Evolutionary conservation across 2,797 vertebrate species (phyloP).

Genomic region (Discoglossus pictus): DNA sequence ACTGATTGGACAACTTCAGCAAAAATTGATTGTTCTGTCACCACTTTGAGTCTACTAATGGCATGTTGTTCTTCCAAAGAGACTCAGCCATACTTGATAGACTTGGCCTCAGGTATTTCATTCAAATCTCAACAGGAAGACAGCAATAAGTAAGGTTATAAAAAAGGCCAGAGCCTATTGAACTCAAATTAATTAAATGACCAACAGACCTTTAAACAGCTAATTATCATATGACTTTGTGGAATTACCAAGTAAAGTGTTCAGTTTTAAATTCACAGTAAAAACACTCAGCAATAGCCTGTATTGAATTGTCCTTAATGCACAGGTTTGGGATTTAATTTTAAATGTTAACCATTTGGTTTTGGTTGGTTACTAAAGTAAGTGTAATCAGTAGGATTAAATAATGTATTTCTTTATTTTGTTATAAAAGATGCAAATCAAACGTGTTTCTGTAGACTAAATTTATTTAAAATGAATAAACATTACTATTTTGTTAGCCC

Average conservation of each 20-base stretch:
- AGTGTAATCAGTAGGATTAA: too few relatives aligned
- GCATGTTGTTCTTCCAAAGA: slow-evolving; percentile 64
- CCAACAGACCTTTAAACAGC: slow-evolving; percentile 71
- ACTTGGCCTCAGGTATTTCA: slow-evolving; percentile 78
- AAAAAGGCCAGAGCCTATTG: slow-evolving; percentile 80
- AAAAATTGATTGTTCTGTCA: slow-evolving; percentile 83
- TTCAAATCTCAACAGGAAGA: slow-evolving; percentile 62
- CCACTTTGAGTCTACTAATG: slow-evolving; percentile 62
- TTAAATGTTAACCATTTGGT: too few relatives aligned
- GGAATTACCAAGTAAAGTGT: slow-evolving; percentile 13
- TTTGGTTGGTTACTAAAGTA: too few relatives aligned
- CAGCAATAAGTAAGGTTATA: slow-evolving; percentile 62
- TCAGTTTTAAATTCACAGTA: slow-evolving; percentile 3
- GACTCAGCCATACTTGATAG: slow-evolving; percentile 75
- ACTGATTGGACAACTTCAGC: slow-evolving; percentile 70
- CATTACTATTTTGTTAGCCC: too few relatives aligned
- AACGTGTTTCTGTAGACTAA: too few relatives aligned
- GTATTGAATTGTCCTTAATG: too few relatives aligned
- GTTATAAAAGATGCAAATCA: too few relatives aligned
- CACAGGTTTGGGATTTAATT: too few relatives aligned
- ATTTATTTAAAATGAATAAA: too few relatives aligned
- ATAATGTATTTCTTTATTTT: too few relatives aligned
- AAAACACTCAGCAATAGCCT: not conserved
- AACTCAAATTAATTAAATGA: slow-evolving; percentile 87
- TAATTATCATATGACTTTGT: slow-evolving; percentile 54